phyloP scores from a whole-genome alignment of 2,888 invertebrate species.

The Lampropteryx suffumata region DNA sequence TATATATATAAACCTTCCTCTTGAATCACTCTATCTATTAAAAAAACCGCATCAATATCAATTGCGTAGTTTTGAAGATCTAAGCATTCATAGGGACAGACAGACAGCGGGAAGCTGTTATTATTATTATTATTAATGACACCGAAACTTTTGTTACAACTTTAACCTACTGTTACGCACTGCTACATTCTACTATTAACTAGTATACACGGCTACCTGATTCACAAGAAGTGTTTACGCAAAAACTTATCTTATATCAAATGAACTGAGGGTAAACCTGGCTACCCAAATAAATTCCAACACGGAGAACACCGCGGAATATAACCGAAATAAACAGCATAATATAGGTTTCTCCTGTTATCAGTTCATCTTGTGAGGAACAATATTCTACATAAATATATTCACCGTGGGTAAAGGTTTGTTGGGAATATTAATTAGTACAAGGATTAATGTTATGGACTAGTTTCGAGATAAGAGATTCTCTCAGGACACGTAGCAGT shows the following conservation, averaged over 20 bases:
- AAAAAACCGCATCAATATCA: no score
- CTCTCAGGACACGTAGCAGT: conserved; percentile 19
- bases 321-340: conserved; percentile 48
- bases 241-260: conserved; percentile 51
- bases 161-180: no score
- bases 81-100: no score
- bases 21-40: no score
- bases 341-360: conserved; percentile 35
- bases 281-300: conserved; percentile 43
- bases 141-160: no score
- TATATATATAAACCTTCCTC: no score
- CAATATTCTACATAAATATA: conserved; percentile 16
- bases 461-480: conserved; percentile 39
- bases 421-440: conserved; percentile 58
- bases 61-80: no score
- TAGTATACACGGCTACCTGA: conserved; percentile 2
- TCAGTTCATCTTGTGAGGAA: conserved; percentile 13
- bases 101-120: no score
- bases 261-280: conserved; percentile 51
- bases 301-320: conserved; percentile 45
- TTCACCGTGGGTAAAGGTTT: conserved; percentile 36
- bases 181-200: no score
- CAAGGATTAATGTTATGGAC: conserved; percentile 39
- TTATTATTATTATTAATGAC: no score
- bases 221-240: conserved; percentile 6